These are phyloP conservation scores for Bothrops jararaca DNA, from an alignment of 2,113 vertebrate species.

Conservation along the genomic window DNA sequence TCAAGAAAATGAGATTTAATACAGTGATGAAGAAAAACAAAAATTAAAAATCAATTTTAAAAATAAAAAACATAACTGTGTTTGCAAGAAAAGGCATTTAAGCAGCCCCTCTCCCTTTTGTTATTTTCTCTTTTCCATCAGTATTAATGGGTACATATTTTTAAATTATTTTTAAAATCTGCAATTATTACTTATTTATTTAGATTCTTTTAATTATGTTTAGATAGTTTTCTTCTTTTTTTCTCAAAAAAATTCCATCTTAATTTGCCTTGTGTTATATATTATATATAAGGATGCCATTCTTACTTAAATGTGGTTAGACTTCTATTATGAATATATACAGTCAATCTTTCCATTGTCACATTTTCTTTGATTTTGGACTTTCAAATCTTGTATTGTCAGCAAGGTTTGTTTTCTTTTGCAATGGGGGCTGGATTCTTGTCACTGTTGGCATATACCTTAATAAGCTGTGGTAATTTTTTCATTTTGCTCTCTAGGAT, in stretches of 20 bases:
- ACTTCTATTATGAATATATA: not conserved
- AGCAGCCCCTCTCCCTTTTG: not conserved
- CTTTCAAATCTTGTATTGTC: not conserved
- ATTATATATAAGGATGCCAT: not conserved
- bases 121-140: not conserved
- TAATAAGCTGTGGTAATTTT: not conserved
- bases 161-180: not conserved
- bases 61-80: not conserved
- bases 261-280: not conserved
- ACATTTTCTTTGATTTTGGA: not conserved
- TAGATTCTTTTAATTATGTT: not conserved
- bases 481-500: not conserved
- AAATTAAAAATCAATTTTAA: not conserved
- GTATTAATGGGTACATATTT: not conserved
- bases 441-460: not conserved
- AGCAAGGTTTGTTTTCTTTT: not conserved
- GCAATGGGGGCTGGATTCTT: not conserved
- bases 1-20: not conserved
- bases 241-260: not conserved
- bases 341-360: not conserved
- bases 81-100: not conserved
- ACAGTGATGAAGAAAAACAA: not conserved
- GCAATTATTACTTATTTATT: not conserved
- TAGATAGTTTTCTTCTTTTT: not conserved
- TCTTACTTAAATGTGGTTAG: not conserved